Base-by-base conservation (phyloP, 2,113 vertebrate genomes). In the Sterrhoptilus dennistouni region DNA sequence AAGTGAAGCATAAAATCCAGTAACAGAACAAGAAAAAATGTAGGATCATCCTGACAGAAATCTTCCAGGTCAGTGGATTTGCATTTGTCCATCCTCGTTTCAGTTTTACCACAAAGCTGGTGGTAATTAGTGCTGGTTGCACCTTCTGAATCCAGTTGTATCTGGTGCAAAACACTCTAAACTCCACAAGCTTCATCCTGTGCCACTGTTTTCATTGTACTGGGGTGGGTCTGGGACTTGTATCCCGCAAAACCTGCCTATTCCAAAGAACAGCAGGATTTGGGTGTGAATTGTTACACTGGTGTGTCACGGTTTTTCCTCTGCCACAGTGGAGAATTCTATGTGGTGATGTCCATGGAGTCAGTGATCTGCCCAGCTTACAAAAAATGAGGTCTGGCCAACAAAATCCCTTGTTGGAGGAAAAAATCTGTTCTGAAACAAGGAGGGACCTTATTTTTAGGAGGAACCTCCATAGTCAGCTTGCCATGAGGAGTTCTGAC, bases 201-300 rank as follows among this genome's bases (percentile, higher is more conserved):
- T 80, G 4, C 29, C 19, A 5, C 25, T 61, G 33, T 47, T 75
- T 20, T 0, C 0, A 3, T 33, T 4, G 0, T 27, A 49, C 3
- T 12, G 49, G 44, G 8, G 2, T 61, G 29, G 49, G 36, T 24
- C 54, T 52, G 35, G 60, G 65, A 52, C 5, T 75, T 50, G 4
- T 20, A 21, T 74, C 45, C 53, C 45, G 25, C 27, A 42, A 45
- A 86, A 49, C 4, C 50, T 76, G 50, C 60, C 64, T 22, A 0
- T 56, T 74, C 38, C n/a, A 19, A 63, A 77, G 28, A 18, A 12
- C 0, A 44, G 47, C 33, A 76, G 70, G 35, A 33, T 63, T 11
- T 45, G n/a, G 18, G 14, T 61, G 42, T 23, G 18, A 72, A 10
- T 21, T 56, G 12, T n/a, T 20, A 22, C 24, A 10, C 18, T 61